Evolutionary conservation across 2,797 vertebrate genomes (phyloP).

Genomic region (Oreochromis mossambicus): DNA sequence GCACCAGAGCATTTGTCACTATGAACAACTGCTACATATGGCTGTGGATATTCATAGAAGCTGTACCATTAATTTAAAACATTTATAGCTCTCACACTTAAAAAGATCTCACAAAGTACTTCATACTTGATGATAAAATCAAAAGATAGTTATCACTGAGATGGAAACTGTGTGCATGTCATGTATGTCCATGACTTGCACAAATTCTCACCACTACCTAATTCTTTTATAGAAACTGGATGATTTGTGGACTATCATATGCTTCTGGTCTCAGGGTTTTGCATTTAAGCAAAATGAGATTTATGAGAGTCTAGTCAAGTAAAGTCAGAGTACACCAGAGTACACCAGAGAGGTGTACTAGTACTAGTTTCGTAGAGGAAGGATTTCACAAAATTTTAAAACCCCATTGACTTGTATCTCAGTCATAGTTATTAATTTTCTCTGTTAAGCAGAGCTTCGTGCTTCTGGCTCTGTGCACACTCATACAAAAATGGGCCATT

Average conservation of each 20-base stretch:
- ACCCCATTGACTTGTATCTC: not conserved
- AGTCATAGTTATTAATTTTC: fast-evolving
- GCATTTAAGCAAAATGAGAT: too few relatives aligned
- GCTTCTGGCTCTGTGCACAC: not conserved
- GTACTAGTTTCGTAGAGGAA: not conserved
- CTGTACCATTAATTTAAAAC: not conserved
- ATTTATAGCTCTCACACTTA: not conserved
- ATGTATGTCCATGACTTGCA: not conserved
- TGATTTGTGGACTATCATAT: not conserved
- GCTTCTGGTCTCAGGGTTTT: not conserved
- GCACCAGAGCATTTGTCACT: not conserved
- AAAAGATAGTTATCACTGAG: not conserved
- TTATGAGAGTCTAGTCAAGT: not conserved
- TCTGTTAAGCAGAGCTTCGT: too few relatives aligned
- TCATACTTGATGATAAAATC: not conserved
- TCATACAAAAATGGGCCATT: not conserved
- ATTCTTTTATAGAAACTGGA: not conserved
- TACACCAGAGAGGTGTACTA: not conserved
- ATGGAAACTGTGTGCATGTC: not conserved
- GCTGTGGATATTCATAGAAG: not conserved
- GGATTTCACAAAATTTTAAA: not conserved
- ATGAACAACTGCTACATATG: not conserved
- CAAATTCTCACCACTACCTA: not conserved
- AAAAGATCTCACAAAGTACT: not conserved
- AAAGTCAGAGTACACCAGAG: not conserved